phyloP scores from a whole-genome alignment of 2,113 vertebrate species.

The Pygoscelis antarcticus region DNA sequence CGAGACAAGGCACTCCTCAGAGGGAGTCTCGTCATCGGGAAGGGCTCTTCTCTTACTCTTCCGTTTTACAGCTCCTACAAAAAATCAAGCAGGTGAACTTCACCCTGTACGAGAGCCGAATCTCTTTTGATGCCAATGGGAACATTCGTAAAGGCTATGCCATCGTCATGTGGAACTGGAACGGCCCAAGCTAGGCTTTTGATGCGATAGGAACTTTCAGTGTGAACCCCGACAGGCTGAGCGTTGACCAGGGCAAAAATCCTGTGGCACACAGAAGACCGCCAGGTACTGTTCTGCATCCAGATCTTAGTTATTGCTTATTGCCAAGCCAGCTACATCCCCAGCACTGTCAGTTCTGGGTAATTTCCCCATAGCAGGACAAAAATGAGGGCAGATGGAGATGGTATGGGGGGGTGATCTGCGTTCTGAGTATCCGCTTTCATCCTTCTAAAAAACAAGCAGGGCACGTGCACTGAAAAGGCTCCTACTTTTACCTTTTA shows the following conservation, averaged over 20 bases:
- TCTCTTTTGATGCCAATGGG: slow-evolving; percentile 77
- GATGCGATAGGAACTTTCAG: slow-evolving; percentile 73
- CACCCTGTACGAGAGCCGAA: slow-evolving; percentile 64
- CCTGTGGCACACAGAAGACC: slow-evolving; percentile 70
- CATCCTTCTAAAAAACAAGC: background rate
- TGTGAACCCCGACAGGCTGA: slow-evolving; percentile 53
- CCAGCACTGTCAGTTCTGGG: fast-evolving
- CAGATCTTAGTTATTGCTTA: background rate
- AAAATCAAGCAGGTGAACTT: slow-evolving; percentile 79
- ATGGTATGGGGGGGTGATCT: fast-evolving
- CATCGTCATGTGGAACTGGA: slow-evolving; percentile 80
- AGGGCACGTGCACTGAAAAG: fast-evolving
- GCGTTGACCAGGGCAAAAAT: slow-evolving; percentile 67
- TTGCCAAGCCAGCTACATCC: too few relatives aligned
- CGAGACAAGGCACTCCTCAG: background rate
- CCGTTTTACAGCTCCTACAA: slow-evolving; percentile 67
- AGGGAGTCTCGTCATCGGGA: fast-evolving
- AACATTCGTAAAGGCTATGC: slow-evolving; percentile 72
- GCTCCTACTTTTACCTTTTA: background rate
- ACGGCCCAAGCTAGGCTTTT: background rate
- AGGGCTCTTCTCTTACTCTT: background rate
- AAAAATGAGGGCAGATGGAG: background rate
- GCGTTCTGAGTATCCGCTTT: background rate
- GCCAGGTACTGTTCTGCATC: slow-evolving; percentile 26
- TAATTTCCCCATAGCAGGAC: background rate